Percentiles rank a stretch among this genome's conserved stretches.
phyloP scores from a whole-genome alignment of 2,888 invertebrate species.

The Parapristionchus giblindavisi region DNA sequence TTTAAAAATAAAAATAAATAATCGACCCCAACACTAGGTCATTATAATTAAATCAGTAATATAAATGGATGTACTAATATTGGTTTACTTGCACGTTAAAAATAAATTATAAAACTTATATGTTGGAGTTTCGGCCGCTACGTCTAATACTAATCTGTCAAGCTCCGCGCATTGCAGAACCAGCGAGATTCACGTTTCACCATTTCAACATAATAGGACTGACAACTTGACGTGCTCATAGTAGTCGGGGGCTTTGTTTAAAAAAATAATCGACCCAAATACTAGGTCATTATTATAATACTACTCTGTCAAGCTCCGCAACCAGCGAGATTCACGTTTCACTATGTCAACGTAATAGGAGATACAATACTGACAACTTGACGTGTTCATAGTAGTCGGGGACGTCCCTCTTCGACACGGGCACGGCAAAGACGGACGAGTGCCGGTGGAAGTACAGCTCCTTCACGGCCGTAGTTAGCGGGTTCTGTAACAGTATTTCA shows the following conservation, averaged over 20 bases:
- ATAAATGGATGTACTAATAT: not conserved
- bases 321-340: too few species aligned
- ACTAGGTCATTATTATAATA: too few species aligned
- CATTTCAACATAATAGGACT: not conserved
- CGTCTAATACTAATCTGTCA: too few species aligned
- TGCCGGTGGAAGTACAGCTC: slow-evolving; percentile 13
- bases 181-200: too few species aligned
- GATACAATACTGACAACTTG: not conserved
- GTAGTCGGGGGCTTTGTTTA: slow-evolving; percentile 33
- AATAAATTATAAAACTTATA: too few species aligned
- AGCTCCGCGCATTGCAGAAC: too few species aligned
- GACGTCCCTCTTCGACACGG: slow-evolving; percentile 6
- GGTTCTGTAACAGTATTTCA: not conserved
- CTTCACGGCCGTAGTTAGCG: not conserved
- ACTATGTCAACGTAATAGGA: not conserved
- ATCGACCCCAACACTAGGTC: too few species aligned
- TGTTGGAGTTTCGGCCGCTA: too few species aligned
- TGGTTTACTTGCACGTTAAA: too few species aligned
- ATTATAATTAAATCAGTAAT: not conserved
- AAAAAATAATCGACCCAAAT: too few species aligned
- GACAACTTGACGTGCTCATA: not conserved
- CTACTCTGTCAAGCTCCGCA: too few species aligned
- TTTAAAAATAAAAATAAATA: not conserved
- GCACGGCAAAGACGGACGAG: slow-evolving; percentile 20
- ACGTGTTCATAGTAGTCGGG: slow-evolving; percentile 13